Conservation (phyloP, 2,888 invertebrate species). For the Teinopalpus imperialis region DNA sequence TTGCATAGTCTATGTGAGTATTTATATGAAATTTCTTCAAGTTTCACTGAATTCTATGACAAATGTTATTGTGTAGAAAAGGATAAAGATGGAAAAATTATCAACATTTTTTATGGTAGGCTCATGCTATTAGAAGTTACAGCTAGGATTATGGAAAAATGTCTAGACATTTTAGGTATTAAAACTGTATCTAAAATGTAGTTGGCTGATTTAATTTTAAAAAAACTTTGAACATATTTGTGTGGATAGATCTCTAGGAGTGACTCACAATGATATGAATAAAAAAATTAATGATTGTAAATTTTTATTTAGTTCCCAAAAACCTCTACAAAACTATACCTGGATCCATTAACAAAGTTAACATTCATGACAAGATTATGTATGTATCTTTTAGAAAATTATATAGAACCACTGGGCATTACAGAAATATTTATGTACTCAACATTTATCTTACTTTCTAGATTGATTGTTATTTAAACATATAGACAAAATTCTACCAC, state of each 20-base stretch:
- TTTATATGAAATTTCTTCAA: slow-evolving; percentile 95
- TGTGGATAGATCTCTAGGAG: slow-evolving; percentile 10
- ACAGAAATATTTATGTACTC: slow-evolving; percentile 34
- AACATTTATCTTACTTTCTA: slow-evolving; percentile 28
- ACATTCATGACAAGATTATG: slow-evolving; percentile 52
- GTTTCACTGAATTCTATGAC: slow-evolving; percentile 98
- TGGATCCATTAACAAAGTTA: slow-evolving; percentile 64
- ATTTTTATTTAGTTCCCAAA: slow-evolving; percentile 73
- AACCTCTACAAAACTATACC: slow-evolving; percentile 80
- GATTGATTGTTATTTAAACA: slow-evolving; percentile 30
- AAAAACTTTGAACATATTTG: slow-evolving; percentile 24
- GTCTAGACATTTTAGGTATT: slow-evolving; percentile 95
- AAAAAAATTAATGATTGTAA: slow-evolving; percentile 35
- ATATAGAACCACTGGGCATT: slow-evolving; percentile 17
- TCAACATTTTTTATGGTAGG: slow-evolving; percentile 92
- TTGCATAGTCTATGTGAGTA: slow-evolving; percentile 96
- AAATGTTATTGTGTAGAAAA: slow-evolving; percentile 98
- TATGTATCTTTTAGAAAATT: slow-evolving; percentile 39
- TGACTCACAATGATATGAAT: slow-evolving; percentile 23
- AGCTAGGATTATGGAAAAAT: slow-evolving; percentile 91
- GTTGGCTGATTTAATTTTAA: slow-evolving; percentile 39
- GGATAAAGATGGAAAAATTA: slow-evolving; percentile 89
- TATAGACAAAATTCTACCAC: slow-evolving; percentile 10
- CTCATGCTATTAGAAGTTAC: slow-evolving; percentile 96
- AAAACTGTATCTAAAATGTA: slow-evolving; percentile 96